Base-by-base conservation (phyloP, 92 coral and sea anemone species). In the Parazoanthus atlanticus region DNA sequence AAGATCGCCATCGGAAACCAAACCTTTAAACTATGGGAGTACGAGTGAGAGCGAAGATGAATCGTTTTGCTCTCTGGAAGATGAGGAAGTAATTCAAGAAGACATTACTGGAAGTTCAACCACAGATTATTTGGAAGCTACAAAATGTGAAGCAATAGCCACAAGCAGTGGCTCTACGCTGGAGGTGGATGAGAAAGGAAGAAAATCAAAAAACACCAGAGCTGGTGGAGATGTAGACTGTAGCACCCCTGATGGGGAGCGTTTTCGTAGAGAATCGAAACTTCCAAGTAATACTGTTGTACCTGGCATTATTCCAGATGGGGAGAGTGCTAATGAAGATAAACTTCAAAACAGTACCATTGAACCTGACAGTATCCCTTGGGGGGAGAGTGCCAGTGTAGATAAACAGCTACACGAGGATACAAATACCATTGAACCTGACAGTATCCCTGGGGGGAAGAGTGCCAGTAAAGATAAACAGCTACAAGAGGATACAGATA, bases 51-150 rank as follows among this genome's bases (percentile, higher is more conserved):
- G 87, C 41, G 87, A 47, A 8, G 78, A 71, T 5, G 87, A 84
- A 21, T 84, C 87, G 17, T 84, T 69, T 84, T 84, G 87, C 65
- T 70, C 87, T 12, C 26, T 84, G 17, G 87, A 84, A 69, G 43
- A 30, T 32, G 65, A 52, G 32, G 87, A 84, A 26, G 41, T 46
- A 1, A 16, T 69, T 58, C 25, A 31, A 38, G 78, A 6, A 41
- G 66, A 70, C 38, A 43, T 23, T 70, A 65, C 74, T 28, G 43
- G 40, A 19, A 84, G 23, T 23, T 32, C 65, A 46, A 36, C 38
- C 78, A 61, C 34, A 33, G 49, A 56, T 56, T 5, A 64, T 49
- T 49, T 78, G 61, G 32, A 5, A 36, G 38, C 38, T 36, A 36
- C 38, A 46, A 43, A 52, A 26, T 26, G 38, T 15, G 70, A 79